phyloP scores from a whole-genome alignment of 2,797 vertebrate species.

The Neosilurus hyrtlii region DNA sequence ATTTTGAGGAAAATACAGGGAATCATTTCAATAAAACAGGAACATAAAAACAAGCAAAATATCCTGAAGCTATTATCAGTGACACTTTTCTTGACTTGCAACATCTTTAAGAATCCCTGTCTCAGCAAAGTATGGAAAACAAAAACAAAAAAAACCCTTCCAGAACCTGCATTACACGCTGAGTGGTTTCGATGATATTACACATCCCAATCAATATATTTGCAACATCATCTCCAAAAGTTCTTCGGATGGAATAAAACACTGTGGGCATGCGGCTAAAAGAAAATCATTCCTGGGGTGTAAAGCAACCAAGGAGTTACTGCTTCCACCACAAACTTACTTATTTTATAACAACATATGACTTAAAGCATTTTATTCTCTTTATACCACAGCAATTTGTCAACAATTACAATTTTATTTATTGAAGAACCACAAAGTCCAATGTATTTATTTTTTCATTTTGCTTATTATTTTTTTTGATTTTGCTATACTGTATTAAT shows the following conservation, averaged over 20 bases:
- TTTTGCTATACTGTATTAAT: no score
- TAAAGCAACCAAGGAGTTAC: not conserved
- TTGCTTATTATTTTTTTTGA: no score
- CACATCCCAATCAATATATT: not conserved
- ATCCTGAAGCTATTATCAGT: not conserved
- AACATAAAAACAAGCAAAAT: conserved; percentile 7
- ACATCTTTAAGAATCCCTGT: not conserved
- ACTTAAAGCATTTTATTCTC: no score
- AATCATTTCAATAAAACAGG: not conserved
- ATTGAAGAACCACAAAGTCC: not conserved
- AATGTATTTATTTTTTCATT: no score
- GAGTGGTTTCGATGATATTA: not conserved
- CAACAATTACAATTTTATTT: not conserved
- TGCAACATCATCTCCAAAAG: not conserved
- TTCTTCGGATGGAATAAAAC: not conserved
- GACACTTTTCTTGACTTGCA: not conserved
- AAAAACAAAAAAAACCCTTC: not conserved
- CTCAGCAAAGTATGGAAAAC: not conserved
- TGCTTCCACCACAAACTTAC: not conserved
- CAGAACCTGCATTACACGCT: not conserved
- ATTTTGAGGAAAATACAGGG: not conserved
- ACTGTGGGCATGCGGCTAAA: not conserved
- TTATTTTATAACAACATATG: not conserved
- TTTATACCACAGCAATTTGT: not conserved
- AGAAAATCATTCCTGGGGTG: not conserved